phyloP scores from a whole-genome alignment of 2,888 invertebrate genomes.

The Eudiplozoon nipponicum region DNA sequence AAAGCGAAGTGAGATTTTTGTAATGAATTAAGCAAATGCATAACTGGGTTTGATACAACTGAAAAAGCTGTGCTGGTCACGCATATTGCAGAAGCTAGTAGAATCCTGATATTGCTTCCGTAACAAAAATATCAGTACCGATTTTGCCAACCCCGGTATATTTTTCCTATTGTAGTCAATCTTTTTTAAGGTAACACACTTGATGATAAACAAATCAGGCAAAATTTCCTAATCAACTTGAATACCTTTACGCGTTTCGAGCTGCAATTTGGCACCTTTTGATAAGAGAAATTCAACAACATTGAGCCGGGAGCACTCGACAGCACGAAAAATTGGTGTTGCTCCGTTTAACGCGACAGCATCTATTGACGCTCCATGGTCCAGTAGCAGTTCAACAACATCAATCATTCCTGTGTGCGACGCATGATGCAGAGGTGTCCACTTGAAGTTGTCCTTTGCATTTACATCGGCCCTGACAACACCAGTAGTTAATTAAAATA shows the following conservation, averaged over 20 bases:
- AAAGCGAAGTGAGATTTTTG: too few relatives aligned
- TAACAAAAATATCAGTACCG: too few relatives aligned
- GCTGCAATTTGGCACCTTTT: constrained; percentile 24
- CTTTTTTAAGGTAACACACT: too few relatives aligned
- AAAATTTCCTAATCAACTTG: too few relatives aligned
- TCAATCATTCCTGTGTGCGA: constrained; percentile 26
- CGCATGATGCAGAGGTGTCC: constrained; percentile 28
- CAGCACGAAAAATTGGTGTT: constrained; percentile 26
- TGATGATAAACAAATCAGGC: too few relatives aligned
- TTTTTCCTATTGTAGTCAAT: too few relatives aligned
- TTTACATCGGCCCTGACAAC: constrained; percentile 23
- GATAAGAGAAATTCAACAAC: constrained; percentile 24
- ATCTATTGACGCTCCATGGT: constrained; percentile 24
- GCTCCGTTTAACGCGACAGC: constrained; percentile 25
- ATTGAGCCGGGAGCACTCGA: constrained; percentile 24
- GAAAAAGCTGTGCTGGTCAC: too few relatives aligned
- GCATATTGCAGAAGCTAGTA: too few relatives aligned
- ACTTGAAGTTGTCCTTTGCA: constrained; percentile 27
- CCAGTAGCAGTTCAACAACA: constrained; percentile 23
- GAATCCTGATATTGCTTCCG: too few relatives aligned
- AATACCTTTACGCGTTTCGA: constrained; percentile 27
- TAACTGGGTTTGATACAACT: too few relatives aligned
- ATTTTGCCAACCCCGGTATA: too few relatives aligned
- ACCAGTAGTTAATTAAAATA: constrained; percentile 10
- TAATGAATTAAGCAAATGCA: too few relatives aligned